Base-by-base conservation (phyloP, 2,797 vertebrate species). In the Lutjanus campechanus region DNA sequence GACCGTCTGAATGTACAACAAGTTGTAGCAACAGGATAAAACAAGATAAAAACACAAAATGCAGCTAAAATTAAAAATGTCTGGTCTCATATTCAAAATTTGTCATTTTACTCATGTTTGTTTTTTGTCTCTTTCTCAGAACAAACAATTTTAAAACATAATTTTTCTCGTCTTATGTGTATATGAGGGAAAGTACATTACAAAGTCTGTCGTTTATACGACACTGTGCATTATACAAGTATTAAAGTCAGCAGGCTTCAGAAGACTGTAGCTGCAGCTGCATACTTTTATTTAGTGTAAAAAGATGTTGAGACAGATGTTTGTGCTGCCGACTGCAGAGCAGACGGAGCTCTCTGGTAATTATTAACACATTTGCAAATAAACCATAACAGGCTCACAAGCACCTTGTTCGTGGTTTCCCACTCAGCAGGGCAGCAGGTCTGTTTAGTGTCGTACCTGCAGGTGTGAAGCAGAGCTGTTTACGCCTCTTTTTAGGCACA, bases 331-430 rank as follows among this genome's bases (percentile, higher is more conserved):
- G 40, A 44, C n/a, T 13, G 22, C 17, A 44, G 61, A 44, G 19
- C 47, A 40, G 19, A 51, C 3, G 0, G 0, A 29, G 29, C 20
- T 74, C 44, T 44, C 19, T 56, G 67, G 62, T 71, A 58, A 72
- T 76, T 5, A 72, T 79, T 58, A 63, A 72, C 72, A 53, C 20
- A 17, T 74, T 46, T 61, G 17, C 49, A 74, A 44, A 78, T 54
- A 49, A 78, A 60, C 29, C 40, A 10, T 25, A 9, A 16, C 7
- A 2, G 54, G 0, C 65, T 69, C 22, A 15, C 1, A 4, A 1
- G 51, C 63, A 9, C 16, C 17, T 54, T 1, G 0, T 19, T 43
- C 12, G 22, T 16, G 25, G n/a, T n/a, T 41, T 50, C 56, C 8
- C 4, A 1, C 44, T 60, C 11, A 0, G 16, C 1, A 0, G 15